phyloP scores from a whole-genome alignment of 2,113 vertebrate genomes.

The Tenrec ecaudatus region DNA sequence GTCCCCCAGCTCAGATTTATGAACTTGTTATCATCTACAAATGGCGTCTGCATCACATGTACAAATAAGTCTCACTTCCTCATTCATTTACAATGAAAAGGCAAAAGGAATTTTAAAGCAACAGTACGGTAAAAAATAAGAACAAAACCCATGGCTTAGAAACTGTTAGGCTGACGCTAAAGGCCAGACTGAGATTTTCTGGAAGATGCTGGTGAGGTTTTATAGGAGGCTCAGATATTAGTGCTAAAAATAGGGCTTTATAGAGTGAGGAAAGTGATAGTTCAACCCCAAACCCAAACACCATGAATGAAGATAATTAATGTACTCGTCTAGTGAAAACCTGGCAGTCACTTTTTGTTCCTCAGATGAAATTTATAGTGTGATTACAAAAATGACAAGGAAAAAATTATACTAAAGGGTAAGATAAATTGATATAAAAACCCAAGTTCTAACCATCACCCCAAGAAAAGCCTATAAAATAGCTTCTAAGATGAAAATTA shows the following conservation, averaged over 20 bases:
- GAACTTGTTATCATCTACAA: background rate
- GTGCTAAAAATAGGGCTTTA: conserved; percentile 67
- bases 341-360: conserved; percentile 76
- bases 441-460: conserved; percentile 57
- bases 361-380: conserved; percentile 74
- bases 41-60: background rate
- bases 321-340: conserved; percentile 71
- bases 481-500: conserved; percentile 15
- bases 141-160: background rate
- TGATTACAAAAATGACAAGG: conserved; percentile 53
- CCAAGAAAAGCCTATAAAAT: conserved; percentile 52
- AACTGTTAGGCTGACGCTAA: background rate
- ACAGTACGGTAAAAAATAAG: background rate
- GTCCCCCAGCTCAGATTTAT: background rate
- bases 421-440: conserved; percentile 69
- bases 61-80: background rate
- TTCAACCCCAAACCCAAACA: conserved; percentile 74
- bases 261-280: conserved; percentile 74
- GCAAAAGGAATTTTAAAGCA: background rate
- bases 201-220: conserved; percentile 69
- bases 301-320: conserved; percentile 74
- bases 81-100: conserved; percentile 1
- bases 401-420: conserved; percentile 48
- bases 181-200: conserved; percentile 63
- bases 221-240: conserved; percentile 30